phyloP scores from a whole-genome alignment of 1,140 invertebrate genomes.

The Drosophila takahashii region DNA sequence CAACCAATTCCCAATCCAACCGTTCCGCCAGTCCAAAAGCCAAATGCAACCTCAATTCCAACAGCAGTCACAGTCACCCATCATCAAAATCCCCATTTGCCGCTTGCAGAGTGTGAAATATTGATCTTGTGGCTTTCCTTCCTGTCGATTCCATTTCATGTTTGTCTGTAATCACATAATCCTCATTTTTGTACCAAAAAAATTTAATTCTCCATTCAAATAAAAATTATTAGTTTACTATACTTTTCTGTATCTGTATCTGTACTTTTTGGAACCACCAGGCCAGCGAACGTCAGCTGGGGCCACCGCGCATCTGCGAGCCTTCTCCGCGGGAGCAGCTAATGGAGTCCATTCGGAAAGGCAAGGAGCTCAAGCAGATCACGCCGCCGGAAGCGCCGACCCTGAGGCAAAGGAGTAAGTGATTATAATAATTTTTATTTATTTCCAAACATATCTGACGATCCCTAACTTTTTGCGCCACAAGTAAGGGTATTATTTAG shows the following conservation, averaged over 20 bases:
- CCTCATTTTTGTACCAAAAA: slow-evolving; percentile 1
- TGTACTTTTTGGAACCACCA: slow-evolving; percentile 69
- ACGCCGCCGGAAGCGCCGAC: slow-evolving; percentile 65
- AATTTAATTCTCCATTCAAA: slow-evolving; percentile 11
- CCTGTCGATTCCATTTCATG: slow-evolving; percentile 3
- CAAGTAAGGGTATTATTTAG: too few species aligned
- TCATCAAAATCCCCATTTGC: slow-evolving; percentile 29
- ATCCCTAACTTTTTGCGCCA: too few species aligned
- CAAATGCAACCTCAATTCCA: slow-evolving; percentile 22
- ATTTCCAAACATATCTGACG: too few species aligned
- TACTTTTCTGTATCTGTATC: slow-evolving; percentile 7
- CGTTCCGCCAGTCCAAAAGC: slow-evolving; percentile 11
- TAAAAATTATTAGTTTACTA: slow-evolving; percentile 38
- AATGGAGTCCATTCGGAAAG: slow-evolving; percentile 94
- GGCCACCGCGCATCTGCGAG: slow-evolving; percentile 89
- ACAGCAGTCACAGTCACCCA: slow-evolving; percentile 2
- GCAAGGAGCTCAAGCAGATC: slow-evolving; percentile 89
- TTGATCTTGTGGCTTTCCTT: slow-evolving; percentile 9
- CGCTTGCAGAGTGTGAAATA: slow-evolving; percentile 6
- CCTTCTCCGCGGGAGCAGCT: slow-evolving; percentile 93
- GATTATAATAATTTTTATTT: too few species aligned
- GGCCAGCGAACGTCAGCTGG: slow-evolving; percentile 95
- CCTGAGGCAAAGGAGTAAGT: slow-evolving; percentile 80
- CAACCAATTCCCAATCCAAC: slow-evolving; percentile 22
- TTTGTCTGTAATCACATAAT: slow-evolving; percentile 4